Evolutionary conservation across 2,797 vertebrate genomes (phyloP).

Genomic region (Leptatherina wallacei): DNA sequence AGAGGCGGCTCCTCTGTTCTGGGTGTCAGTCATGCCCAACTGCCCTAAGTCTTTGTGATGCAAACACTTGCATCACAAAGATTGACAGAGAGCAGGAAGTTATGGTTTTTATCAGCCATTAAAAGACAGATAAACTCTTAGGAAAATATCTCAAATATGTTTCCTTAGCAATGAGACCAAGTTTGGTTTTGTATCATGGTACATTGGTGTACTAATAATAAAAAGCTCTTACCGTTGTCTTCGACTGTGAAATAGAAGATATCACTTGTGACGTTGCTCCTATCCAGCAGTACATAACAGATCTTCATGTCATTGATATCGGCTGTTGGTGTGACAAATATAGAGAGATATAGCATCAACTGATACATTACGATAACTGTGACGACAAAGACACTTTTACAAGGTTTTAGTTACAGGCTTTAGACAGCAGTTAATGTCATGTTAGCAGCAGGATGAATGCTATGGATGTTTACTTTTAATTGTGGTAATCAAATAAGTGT

Average conservation of each 20-base stretch:
- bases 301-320: constrained; percentile 91
- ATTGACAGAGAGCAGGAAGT: constrained; percentile 63
- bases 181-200: constrained; percentile 22
- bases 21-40: constrained; percentile 75
- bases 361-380: constrained; percentile 34
- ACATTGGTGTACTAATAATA: constrained; percentile 22
- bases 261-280: constrained; percentile 86
- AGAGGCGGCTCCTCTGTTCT: constrained; percentile 42
- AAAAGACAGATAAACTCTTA: constrained; percentile 46
- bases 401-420: constrained; percentile 44
- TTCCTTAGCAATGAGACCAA: constrained; percentile 1
- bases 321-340: constrained; percentile 74
- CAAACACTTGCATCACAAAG: constrained; percentile 70
- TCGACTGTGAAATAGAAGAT: constrained; percentile 90
- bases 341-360: constrained; percentile 22
- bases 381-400: constrained; percentile 32
- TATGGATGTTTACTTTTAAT: neutral
- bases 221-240: constrained; percentile 85
- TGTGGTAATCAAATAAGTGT: constrained; percentile 11
- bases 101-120: constrained; percentile 55
- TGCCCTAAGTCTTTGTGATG: constrained; percentile 79
- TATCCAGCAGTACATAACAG: constrained; percentile 86
- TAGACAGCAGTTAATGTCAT: constrained; percentile 24
- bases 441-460: neutral
- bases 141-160: constrained; percentile 17